Evolutionary conservation across 1,140 invertebrate species (phyloP), one percentile per base, ranked within the genome.

Genomic region (Psilanteris sp.): DNA sequence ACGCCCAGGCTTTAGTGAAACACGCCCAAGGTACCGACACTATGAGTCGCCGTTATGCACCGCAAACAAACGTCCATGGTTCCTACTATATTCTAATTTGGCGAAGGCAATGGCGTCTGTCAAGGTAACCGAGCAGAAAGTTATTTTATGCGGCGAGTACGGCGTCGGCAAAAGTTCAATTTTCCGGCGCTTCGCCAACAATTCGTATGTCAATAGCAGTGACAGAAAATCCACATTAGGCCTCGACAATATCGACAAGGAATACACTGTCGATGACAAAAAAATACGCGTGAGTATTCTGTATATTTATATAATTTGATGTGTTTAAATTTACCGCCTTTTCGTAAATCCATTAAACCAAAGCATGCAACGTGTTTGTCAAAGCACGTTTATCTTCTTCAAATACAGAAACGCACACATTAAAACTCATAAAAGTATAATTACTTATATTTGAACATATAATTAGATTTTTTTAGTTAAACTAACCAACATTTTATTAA

Each of bases 81-180:
- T 71, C 54, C 46, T 54, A 61, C 48, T 48, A 24, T 55, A 55
- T 39, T 39, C 57, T 75, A 20, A 44, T 43, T 57, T 57, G 55
- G 34, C 37, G 0, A 44, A 34, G 32, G 59, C 18, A 78, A 96
- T 96, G 95, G 94, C 95, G 78, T 92, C 93, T 78, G 91, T 94
- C 61, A 93, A 93, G 89, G 91, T 94, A 72, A 95, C 96, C 5
- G 95, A 95, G 80, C 94, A 96, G 83, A 98, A 98, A 92, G 94
- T 98, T 9, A 98, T 98, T 81, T 89, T 98, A 26, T 96, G 95
- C 87, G 96, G 97, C 15, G 96, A 98, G 90, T 98, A 96, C 89
- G 96, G 96, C 36, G 96, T 97, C 4, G 96, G 97, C 15, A 98
- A 98, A 89, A 96, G 94, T 83, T 97, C 96, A 24, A 88, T 97